These are phyloP conservation scores for Glossophaga mutica DNA, from an alignment of 2,797 vertebrate species.

Conservation along the genomic window DNA sequence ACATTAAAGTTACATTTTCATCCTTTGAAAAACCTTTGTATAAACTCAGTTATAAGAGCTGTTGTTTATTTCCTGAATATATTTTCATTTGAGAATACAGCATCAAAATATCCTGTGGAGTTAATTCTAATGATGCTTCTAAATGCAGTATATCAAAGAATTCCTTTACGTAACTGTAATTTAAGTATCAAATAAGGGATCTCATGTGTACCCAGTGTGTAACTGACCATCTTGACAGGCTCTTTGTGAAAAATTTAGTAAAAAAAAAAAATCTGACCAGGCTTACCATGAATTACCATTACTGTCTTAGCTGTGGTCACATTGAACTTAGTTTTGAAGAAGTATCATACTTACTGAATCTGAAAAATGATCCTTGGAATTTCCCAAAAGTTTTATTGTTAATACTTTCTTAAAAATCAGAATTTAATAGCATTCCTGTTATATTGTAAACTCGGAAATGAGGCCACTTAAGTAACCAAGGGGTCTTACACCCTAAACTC, in stretches of 20 bases:
- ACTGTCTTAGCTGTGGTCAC: slow-evolving; percentile 19
- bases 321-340: slow-evolving; percentile 49
- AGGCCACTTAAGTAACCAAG: slow-evolving; percentile 10
- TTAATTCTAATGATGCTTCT: slow-evolving; percentile 23
- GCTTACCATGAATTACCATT: not conserved
- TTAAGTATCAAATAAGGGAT: not conserved
- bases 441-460: not conserved
- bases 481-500: not conserved
- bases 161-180: not conserved
- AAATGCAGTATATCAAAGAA: slow-evolving; percentile 22
- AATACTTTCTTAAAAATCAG: not conserved
- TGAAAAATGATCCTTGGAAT: slow-evolving; percentile 48
- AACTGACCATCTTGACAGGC: not conserved
- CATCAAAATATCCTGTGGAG: slow-evolving; percentile 7
- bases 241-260: slow-evolving; percentile 24
- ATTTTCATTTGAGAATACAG: slow-evolving; percentile 30
- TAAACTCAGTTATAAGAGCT: slow-evolving; percentile 11
- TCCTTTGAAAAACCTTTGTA: slow-evolving; percentile 15
- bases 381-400: slow-evolving; percentile 40
- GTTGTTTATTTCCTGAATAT: not conserved
- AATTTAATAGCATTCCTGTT: slow-evolving; percentile 27
- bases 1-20: slow-evolving; percentile 27
- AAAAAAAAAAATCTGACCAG: slow-evolving; percentile 17
- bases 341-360: not conserved
- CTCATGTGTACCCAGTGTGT: not conserved